Percentiles rank a stretch among this genome's conserved stretches.
Conservation (phyloP, 2,113 vertebrate species). For the Calonectris borealis region DNA sequence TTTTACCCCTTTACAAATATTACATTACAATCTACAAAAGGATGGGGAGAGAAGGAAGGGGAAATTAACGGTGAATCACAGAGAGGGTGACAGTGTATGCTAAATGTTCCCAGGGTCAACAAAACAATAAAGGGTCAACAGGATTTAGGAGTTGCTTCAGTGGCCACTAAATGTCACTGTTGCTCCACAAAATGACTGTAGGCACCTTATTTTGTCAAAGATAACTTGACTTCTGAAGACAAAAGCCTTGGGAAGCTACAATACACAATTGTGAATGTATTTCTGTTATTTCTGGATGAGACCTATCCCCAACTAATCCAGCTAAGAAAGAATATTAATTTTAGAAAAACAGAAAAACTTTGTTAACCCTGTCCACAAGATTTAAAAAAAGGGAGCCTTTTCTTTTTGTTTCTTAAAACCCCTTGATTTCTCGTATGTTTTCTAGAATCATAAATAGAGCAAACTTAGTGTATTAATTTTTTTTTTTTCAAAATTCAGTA, state of each 20-base stretch:
- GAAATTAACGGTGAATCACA: background rate
- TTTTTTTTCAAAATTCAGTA: background rate
- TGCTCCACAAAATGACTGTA: constrained; percentile 12
- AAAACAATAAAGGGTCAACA: background rate
- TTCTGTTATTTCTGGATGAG: background rate
- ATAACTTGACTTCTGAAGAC: background rate
- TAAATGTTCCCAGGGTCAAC: background rate
- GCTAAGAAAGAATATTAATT: background rate
- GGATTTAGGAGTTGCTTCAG: background rate
- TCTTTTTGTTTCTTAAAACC: fast-evolving
- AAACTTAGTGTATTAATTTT: background rate
- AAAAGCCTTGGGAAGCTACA: background rate
- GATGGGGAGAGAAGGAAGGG: background rate
- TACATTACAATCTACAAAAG: background rate
- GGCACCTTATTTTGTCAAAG: background rate
- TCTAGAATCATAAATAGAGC: background rate
- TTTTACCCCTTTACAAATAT: background rate
- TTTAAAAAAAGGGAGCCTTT: background rate
- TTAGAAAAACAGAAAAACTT: background rate
- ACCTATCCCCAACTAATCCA: background rate
- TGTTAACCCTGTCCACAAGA: background rate
- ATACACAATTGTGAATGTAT: background rate
- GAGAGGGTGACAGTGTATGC: fast-evolving
- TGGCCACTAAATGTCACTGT: constrained; percentile 58
- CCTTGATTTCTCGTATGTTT: background rate